These are phyloP conservation scores for Siniperca obscura DNA, from an alignment of 2,797 vertebrate species.

Conservation along the genomic window DNA sequence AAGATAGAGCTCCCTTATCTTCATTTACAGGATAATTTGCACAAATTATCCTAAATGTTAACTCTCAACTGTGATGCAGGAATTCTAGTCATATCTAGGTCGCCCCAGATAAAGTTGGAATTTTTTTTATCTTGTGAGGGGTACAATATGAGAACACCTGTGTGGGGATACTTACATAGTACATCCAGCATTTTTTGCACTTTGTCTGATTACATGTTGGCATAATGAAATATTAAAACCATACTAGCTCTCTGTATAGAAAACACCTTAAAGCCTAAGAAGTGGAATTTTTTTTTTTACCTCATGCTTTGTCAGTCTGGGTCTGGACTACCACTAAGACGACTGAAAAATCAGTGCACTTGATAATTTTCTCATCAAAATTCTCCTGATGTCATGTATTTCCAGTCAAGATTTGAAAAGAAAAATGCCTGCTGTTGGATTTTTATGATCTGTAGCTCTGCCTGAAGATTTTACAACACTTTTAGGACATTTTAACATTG, in stretches of 20 bases:
- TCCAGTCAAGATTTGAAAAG: conserved; percentile 17
- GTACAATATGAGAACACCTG: not conserved
- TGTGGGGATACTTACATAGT: not conserved
- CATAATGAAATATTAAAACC: conserved; percentile 23
- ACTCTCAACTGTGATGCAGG: conserved; percentile 35
- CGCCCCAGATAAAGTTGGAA: conserved; percentile 30
- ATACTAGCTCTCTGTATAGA: not conserved
- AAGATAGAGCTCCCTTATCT: conserved; percentile 31
- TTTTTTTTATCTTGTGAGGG: conserved; percentile 19
- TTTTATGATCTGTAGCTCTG: conserved; percentile 27
- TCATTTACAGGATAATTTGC: conserved; percentile 56
- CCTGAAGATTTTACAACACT: conserved; percentile 5
- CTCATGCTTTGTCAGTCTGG: not conserved
- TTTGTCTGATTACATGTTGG: conserved; percentile 15
- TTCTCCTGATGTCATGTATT: conserved; percentile 16
- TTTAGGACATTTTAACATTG: conserved; percentile 10
- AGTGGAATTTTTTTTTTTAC: not conserved
- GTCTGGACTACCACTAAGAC: not conserved
- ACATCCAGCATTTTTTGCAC: conserved; percentile 5
- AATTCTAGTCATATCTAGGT: conserved; percentile 43
- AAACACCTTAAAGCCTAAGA: not conserved
- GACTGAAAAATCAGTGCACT: conserved; percentile 1
- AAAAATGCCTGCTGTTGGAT: conserved; percentile 4
- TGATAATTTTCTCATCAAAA: conserved; percentile 7
- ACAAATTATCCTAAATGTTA: conserved; percentile 48